Conservation (phyloP, 1,140 invertebrate species). For the Caenorhabditis briggsae region DNA sequence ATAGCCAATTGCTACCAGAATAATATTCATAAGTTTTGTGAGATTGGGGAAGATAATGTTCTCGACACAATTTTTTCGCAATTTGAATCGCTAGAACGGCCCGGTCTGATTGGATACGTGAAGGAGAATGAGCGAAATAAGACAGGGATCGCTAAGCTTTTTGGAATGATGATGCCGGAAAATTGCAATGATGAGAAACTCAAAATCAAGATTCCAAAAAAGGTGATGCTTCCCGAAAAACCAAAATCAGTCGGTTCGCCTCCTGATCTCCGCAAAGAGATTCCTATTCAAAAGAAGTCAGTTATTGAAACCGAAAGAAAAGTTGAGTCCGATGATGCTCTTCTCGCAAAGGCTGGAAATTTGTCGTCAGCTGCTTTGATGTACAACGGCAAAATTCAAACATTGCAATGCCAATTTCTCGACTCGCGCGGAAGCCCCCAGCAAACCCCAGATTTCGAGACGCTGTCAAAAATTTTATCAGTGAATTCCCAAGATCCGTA, state of each 20-base stretch:
- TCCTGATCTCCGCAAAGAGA: neutral
- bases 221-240: neutral
- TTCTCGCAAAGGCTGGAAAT: constrained; percentile 28
- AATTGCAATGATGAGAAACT: constrained; percentile 4
- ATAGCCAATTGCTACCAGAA: constrained; percentile 34
- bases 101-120: neutral
- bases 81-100: constrained; percentile 2
- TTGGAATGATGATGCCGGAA: constrained; percentile 29
- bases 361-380: constrained; percentile 9
- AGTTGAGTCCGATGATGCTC: neutral
- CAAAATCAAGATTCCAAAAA: constrained; percentile 32
- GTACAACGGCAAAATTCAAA: neutral
- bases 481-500: neutral
- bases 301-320: neutral
- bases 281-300: neutral
- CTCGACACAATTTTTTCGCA: constrained; percentile 28
- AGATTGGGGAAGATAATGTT: constrained; percentile 23
- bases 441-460: constrained; percentile 22
- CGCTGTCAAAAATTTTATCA: constrained; percentile 4
- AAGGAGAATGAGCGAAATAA: neutral
- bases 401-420: constrained; percentile 20
- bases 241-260: constrained; percentile 35
- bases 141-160: constrained; percentile 8
- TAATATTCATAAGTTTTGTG: constrained; percentile 22
- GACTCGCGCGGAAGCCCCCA: constrained; percentile 14